Evolutionary conservation across 2,113 vertebrate species (phyloP).

Genomic region (Ochotona curzoniae): DNA sequence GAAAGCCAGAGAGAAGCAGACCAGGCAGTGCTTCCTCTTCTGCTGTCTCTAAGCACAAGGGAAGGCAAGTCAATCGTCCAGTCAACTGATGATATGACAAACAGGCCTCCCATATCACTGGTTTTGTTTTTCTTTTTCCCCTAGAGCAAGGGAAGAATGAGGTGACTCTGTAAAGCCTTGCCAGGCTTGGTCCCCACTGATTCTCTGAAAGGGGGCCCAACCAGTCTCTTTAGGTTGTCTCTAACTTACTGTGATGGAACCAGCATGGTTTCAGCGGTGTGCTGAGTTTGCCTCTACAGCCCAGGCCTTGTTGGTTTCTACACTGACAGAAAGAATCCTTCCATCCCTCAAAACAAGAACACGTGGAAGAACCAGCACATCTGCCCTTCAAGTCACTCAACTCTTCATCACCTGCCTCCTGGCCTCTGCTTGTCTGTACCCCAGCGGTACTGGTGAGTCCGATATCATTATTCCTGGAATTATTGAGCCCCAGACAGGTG

Average conservation of each 20-base stretch:
- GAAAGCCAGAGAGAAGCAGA: not conserved
- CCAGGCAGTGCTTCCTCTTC: not conserved
- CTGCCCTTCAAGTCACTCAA: not conserved
- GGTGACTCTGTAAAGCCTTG: not conserved
- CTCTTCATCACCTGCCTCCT: not conserved
- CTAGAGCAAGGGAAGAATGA: not conserved
- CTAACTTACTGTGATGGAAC: not conserved
- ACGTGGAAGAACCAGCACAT: not conserved
- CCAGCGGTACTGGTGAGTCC: not conserved
- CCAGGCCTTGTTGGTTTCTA: not conserved
- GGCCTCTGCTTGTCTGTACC: not conserved
- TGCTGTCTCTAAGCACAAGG: not conserved
- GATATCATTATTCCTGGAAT: not conserved
- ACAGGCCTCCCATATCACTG: not conserved
- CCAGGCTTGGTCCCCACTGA: not conserved
- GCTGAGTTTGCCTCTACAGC: not conserved
- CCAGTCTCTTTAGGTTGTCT: not conserved
- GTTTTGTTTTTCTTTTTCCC: not conserved
- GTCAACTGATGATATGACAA: not conserved
- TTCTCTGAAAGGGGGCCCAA: not conserved
- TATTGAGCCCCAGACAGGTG: slow-evolving; percentile 1
- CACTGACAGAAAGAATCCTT: not conserved
- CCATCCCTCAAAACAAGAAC: not conserved
- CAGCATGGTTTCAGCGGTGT: not conserved
- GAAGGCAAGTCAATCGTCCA: not conserved